These are phyloP conservation scores for Pyrochroa serraticornis DNA, from an alignment of 2,888 invertebrate genomes.

Conservation along the genomic window DNA sequence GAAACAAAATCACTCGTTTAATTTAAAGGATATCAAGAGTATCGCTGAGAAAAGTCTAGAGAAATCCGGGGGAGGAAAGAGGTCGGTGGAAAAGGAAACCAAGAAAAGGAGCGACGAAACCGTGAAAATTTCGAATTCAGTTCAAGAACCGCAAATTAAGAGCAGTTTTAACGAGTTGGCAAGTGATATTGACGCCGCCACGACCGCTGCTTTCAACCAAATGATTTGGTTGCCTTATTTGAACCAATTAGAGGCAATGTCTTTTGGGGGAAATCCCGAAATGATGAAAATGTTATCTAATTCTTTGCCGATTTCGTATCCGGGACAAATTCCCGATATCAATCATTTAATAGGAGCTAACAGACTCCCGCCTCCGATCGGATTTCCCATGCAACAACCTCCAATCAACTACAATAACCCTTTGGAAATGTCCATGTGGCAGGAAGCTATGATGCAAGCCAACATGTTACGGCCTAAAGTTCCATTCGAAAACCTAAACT, in stretches of 20 bases:
- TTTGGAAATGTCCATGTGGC: constrained; percentile 71
- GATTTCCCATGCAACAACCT: constrained; percentile 48
- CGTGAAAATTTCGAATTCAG: constrained; percentile 9
- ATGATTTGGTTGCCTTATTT: constrained; percentile 78
- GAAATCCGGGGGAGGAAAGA: constrained; percentile 16
- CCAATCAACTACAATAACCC: constrained; percentile 63
- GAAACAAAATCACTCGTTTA: constrained; percentile 58
- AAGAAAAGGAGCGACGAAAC: constrained; percentile 27
- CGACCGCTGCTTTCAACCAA: constrained; percentile 72
- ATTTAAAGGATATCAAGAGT: constrained; percentile 46
- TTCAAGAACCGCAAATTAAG: constrained; percentile 5
- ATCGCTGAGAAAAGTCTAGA: constrained; percentile 36
- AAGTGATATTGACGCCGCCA: constrained; percentile 72
- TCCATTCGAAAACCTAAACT: constrained; percentile 44
- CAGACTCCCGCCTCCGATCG: constrained; percentile 59
- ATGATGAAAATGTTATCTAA: constrained; percentile 62
- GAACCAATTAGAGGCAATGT: constrained; percentile 67
- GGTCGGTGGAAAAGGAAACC: constrained; percentile 20
- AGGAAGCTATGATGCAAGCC: constrained; percentile 66
- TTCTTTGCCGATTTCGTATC: constrained; percentile 57
- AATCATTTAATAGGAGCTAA: constrained; percentile 58
- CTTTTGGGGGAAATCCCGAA: constrained; percentile 61
- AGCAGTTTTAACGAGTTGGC: constrained; percentile 57
- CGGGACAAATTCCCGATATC: constrained; percentile 58
- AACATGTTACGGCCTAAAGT: constrained; percentile 48